Base-by-base conservation (phyloP, 2,888 invertebrate species). In the Apamea monoglypha region DNA sequence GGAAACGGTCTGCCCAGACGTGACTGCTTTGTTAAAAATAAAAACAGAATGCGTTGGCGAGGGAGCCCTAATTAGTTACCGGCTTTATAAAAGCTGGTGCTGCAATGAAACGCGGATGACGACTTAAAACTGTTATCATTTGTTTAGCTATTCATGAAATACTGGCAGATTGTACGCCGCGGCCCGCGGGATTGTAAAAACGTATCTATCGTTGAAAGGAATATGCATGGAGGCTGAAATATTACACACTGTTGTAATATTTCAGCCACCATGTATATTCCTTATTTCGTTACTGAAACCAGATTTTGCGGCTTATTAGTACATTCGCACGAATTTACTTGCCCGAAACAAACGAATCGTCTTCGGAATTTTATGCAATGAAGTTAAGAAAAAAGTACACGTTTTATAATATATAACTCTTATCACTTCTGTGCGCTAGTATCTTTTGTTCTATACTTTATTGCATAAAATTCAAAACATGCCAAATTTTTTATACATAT, bases 11-110 rank as follows among this genome's bases (percentile, higher is more conserved):
- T 76, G 81, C 72, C 78, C 87, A 89, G 90, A 93, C 93, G 93
- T 93, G 93, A 92, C 92, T 91, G 90, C 84, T 92, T 92, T 93
- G 89, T 90, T 90, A 90, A 93, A 91, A 92, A 92, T 86, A 90
- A 91, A 92, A 92, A 90, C 88, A 90, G 92, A 93, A 92, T 89
- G 89, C 87, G 86, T 92, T 91, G 90, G 88, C 90, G 90, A 88
- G 89, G 84, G 84, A 88, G 87, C 84, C 78, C 90, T 93, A 93
- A 94, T 94, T 93, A 94, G 92, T 91, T 86, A 87, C 89, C 78
- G 84, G 86, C 86, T 87, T 86, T 86, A 84, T 87, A 81, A 85
- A 89, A 86, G 79, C 90, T 80, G 83, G 78, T 80, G 81, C 78
- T 85, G 89, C 83, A 84, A 85, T 88, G 85, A 86, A 87, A 88